Evolutionary conservation across 2,797 vertebrate genomes (phyloP).

Genomic region (Takifugu rubripes): DNA sequence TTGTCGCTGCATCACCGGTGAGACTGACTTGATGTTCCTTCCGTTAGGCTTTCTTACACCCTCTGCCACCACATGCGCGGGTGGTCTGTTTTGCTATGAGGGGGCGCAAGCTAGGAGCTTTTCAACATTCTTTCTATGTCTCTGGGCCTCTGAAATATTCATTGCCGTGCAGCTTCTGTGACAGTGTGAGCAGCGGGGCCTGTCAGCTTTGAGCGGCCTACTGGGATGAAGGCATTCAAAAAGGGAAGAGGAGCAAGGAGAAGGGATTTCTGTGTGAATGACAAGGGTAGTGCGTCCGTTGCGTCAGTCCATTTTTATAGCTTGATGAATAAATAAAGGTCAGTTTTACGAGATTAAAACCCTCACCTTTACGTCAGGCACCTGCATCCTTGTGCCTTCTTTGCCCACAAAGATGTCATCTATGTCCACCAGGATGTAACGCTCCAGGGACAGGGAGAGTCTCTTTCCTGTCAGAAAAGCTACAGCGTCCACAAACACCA

Average conservation of each 20-base stretch:
- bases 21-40: conserved; percentile 51
- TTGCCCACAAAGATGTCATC: conserved; percentile 99
- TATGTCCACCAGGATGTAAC: conserved; percentile 94
- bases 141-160: conserved; percentile 74
- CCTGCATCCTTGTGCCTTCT: conserved; percentile 97
- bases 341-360: not conserved
- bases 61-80: conserved; percentile 49
- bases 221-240: conserved; percentile 59
- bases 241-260: conserved; percentile 51
- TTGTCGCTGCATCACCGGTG: conserved; percentile 39
- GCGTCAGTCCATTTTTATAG: conserved; percentile 21
- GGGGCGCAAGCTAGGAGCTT: conserved; percentile 56
- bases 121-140: conserved; percentile 65
- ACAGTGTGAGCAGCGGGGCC: conserved; percentile 63
- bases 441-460: conserved; percentile 90
- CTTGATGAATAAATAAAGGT: conserved; percentile 25
- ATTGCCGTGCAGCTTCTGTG: conserved; percentile 66
- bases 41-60: conserved; percentile 44
- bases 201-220: conserved; percentile 70
- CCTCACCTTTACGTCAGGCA: conserved; percentile 94
- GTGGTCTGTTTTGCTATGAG: conserved; percentile 56
- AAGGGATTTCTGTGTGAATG: conserved; percentile 54
- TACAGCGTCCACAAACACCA: conserved; percentile 93
- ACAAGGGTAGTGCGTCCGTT: conserved; percentile 38
- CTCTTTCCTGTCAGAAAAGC: conserved; percentile 95